Evolutionary conservation across 1,140 invertebrate genomes (phyloP), one percentile per base, ranked within the genome.

Genomic region (Bicyclus anynana): DNA sequence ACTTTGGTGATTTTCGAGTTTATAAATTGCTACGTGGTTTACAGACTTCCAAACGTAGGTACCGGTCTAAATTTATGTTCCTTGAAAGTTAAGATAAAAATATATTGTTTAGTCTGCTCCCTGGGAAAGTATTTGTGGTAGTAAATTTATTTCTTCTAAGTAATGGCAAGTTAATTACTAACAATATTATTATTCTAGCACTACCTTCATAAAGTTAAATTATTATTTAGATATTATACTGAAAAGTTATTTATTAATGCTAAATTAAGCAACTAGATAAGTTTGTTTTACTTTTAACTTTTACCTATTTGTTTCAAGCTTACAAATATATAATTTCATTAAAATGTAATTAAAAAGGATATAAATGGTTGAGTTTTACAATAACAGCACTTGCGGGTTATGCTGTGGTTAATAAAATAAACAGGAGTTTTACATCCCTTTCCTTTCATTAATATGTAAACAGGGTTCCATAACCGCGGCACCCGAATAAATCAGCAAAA

Each of bases 1-100:
- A 86, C 74, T 83, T 86, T 77, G 74, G 71, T 77, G 83, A 84
- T 86, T 86, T 84, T 82, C 75, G 80, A 86, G 78, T 86, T 86
- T 83, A 72, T 83, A 83, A 86, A 84, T 82, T 83, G 76, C 80
- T 74, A 81, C 74, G 81, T 81, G 76, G 77, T 82, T 73, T 74
- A 77, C 74, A 75, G 75, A 74, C 73, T 73, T 71, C 69, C 71
- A 76, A 63, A 77, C 75, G n/a, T n/a, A n/a, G n/a, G n/a, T 76
- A 73, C 74, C 74, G 68, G 67, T 75, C 83, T 86, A 80, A 86
- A 83, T 84, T 83, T n/a, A n/a, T n/a, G n/a, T n/a, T n/a, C n/a
- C n/a, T n/a, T n/a, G n/a, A n/a, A n/a, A n/a, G n/a, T n/a, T n/a
- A n/a, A n/a, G n/a, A n/a, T n/a, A n/a, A n/a, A n/a, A n/a, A n/a